Base-by-base conservation (phyloP, 1,140 invertebrate genomes). In the Sycophaga agraensis region DNA sequence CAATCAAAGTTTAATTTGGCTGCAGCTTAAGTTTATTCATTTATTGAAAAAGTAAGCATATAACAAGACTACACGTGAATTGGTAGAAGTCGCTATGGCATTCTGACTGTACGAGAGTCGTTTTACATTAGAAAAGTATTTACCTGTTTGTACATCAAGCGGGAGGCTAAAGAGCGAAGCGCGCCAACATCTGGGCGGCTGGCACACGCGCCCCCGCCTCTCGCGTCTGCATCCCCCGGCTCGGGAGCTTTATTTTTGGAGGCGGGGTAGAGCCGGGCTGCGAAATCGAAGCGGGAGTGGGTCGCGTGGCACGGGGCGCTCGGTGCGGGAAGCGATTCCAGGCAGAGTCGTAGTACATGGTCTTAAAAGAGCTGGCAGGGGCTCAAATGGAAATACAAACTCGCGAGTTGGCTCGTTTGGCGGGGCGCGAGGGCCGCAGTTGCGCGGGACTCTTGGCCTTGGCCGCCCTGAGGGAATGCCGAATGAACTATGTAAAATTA, bases 401-500 rank as follows among this genome's bases (percentile, higher is more conserved):
- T 60, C 48, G 34, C 39, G n/a, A 46, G 43, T 22, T 56, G 34
- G 35, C 14, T 53, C 51, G 37, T 42, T 42, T 39, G 28, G 11
- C 5, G 11, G 28, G 28, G 14, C 6, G n/a, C 6, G 37, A 39
- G 14, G 4, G 28, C 4, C 19, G 6, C 4, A 19, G n/a, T 16
- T 31, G 11, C 5, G 5, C 28, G 4, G 28, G 11, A 31, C 28
- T 31, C 16, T 39, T 54, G 24, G 58, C 43, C 43, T 61, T 48
- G 31, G 21, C 11, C n/a, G 49, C 11, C 19, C n/a, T 26, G 34
- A 24, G 35, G 50, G 40, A 64, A 59, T 54, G 40, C 9, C 31
- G 54, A 57, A 48, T 61, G 50, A 61, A 39, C 14, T n/a, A 61
- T 61, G 35, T 31, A 48, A 54, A 54, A 55, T 61, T 54, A 61